These are phyloP conservation scores for Aegithalos caudatus DNA, from an alignment of 2,113 vertebrate species.

Conservation along the genomic window DNA sequence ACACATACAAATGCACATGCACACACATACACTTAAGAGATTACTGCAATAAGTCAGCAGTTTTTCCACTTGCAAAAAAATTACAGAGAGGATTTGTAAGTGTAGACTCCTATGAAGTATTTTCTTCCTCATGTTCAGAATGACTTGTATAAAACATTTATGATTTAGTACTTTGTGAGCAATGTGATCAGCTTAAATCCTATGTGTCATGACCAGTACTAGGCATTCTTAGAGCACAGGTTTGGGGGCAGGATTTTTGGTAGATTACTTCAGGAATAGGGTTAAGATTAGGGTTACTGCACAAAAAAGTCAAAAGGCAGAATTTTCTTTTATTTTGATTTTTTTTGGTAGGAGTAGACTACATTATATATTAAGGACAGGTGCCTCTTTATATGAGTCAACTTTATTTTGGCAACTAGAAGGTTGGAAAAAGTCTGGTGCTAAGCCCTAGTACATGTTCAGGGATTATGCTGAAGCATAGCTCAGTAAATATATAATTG, in stretches of 20 bases:
- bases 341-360: background rate
- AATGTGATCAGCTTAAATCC: background rate
- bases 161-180: background rate
- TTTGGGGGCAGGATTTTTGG: background rate
- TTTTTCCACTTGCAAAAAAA: background rate
- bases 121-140: background rate
- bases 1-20: accelerated
- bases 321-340: too few relatives aligned
- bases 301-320: background rate
- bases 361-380: background rate
- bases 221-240: background rate
- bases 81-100: background rate
- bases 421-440: background rate
- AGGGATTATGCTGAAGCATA: background rate
- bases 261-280: background rate
- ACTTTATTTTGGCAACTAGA: background rate
- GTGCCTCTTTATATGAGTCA: accelerated
- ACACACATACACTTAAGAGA: background rate
- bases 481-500: background rate
- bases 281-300: background rate
- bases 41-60: background rate
- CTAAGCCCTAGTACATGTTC: background rate
- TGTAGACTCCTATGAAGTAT: background rate
- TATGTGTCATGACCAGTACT: background rate
- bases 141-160: background rate